Percentiles rank a stretch among this genome's conserved stretches.
Conservation (phyloP, 2,888 invertebrate genomes). For the Xestia xanthographa region DNA sequence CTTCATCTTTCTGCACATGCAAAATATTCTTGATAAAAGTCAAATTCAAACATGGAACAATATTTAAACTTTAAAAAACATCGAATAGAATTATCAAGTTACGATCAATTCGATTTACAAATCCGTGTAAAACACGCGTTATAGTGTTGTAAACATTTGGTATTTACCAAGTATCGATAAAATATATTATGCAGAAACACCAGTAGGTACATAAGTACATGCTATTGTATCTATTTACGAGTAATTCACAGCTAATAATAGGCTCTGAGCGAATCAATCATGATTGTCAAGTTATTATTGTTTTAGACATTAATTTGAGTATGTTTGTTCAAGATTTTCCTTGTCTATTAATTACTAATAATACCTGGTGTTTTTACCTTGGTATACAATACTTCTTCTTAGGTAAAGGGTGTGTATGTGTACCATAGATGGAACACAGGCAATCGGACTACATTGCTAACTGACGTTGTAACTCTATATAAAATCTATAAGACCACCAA, state of each 20-base stretch:
- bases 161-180: conserved; percentile 53
- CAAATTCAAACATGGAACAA: not conserved
- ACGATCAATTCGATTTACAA: conserved; percentile 29
- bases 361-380: not conserved
- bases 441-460: not conserved
- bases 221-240: conserved; percentile 49
- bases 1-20: not conserved
- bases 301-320: conserved; percentile 30
- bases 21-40: not conserved
- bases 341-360: conserved; percentile 1
- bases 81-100: conserved; percentile 7
- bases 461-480: not conserved
- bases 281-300: conserved; percentile 49
- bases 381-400: not conserved
- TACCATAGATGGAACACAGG: not conserved
- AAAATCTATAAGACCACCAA: not conserved
- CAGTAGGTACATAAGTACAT: conserved; percentile 38
- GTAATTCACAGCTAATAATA: conserved; percentile 56
- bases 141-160: conserved; percentile 53
- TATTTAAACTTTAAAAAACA: not conserved
- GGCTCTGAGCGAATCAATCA: conserved; percentile 44
- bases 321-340: conserved; percentile 39
- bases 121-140: conserved; percentile 23
- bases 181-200: conserved; percentile 41
- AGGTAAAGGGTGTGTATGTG: not conserved